These are phyloP conservation scores for Menidia beryllina DNA, from an alignment of 2,113 vertebrate genomes.

Conservation along the genomic window DNA sequence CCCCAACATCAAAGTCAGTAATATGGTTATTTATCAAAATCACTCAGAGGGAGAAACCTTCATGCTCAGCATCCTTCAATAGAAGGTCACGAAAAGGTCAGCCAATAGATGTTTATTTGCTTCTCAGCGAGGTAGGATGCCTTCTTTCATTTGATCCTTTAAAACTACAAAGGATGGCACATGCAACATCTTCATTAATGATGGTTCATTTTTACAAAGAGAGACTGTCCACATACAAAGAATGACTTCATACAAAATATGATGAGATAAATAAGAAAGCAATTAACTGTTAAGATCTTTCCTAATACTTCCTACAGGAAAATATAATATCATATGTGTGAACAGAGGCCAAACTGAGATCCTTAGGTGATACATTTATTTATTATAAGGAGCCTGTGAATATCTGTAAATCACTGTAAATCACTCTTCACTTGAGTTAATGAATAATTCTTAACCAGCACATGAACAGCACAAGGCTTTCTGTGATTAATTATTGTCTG, in stretches of 20 bases:
- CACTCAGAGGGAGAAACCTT: conserved; percentile 33
- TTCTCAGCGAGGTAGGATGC: conserved; percentile 37
- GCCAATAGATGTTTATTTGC: conserved; percentile 51
- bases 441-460: not conserved
- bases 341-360: not conserved
- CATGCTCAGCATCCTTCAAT: conserved; percentile 21
- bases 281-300: not conserved
- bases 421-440: not conserved
- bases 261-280: not conserved
- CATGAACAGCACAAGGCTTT: not conserved
- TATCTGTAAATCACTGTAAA: not conserved
- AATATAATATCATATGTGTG: not conserved
- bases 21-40: conserved; percentile 75
- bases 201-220: not conserved
- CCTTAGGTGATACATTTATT: not conserved
- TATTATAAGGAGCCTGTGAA: not conserved
- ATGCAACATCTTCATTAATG: too few species aligned
- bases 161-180: not conserved
- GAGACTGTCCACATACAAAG: not conserved
- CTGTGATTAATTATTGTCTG: too few species aligned
- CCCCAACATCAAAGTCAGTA: conserved; percentile 63
- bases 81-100: conserved; percentile 30
- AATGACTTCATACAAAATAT: not conserved
- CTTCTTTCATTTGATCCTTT: conserved; percentile 10
- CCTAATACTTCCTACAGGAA: not conserved